phyloP scores from a whole-genome alignment of 2,113 vertebrate species.

The Delphinus delphis region DNA sequence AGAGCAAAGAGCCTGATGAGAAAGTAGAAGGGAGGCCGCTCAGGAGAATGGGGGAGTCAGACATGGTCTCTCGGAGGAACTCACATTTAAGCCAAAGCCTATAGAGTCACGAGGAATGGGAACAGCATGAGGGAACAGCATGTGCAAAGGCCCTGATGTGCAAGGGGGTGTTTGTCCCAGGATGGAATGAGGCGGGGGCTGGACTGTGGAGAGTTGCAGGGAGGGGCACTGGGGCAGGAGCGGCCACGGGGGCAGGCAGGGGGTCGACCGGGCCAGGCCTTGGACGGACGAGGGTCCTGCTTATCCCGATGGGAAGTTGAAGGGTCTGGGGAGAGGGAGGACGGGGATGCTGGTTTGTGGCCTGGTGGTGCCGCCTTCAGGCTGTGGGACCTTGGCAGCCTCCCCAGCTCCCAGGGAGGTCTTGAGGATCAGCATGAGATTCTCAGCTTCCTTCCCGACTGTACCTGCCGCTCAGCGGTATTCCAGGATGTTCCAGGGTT shows the following conservation, averaged over 20 bases:
- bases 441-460: not conserved
- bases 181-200: not conserved
- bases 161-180: not conserved
- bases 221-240: not conserved
- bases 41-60: not conserved
- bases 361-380: not conserved
- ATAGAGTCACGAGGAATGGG: not conserved
- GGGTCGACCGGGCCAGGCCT: not conserved
- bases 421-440: not conserved
- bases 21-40: not conserved
- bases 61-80: not conserved
- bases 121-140: not conserved
- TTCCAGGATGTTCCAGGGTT: not conserved
- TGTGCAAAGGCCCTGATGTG: not conserved
- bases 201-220: not conserved
- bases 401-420: not conserved
- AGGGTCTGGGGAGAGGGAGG: not conserved
- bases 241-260: not conserved
- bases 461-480: not conserved
- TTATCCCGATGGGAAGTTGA: not conserved
- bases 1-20: not conserved
- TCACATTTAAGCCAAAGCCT: not conserved
- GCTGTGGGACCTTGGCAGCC: not conserved
- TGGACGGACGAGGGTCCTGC: not conserved
- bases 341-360: not conserved